Evolutionary conservation across 2,888 invertebrate genomes (phyloP).

Genomic region (Bembecia ichneumoniformis): DNA sequence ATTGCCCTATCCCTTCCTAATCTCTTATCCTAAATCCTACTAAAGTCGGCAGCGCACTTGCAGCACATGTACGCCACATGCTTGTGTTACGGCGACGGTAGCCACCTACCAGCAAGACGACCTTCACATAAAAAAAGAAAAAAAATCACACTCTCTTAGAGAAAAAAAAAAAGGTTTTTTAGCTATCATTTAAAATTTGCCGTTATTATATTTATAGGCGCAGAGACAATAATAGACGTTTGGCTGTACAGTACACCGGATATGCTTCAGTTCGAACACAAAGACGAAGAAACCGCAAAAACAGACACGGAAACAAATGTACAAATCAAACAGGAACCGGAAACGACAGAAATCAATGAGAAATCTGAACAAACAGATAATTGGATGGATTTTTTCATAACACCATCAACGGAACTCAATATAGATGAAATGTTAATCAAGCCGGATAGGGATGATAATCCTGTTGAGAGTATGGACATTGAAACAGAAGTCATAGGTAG

Average conservation of each 20-base stretch:
- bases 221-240: conserved; percentile 84
- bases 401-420: conserved; percentile 42
- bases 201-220: conserved; percentile 63
- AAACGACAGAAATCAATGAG: conserved; percentile 6
- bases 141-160: no score
- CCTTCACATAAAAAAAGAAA: no score
- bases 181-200: no score
- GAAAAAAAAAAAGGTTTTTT: no score
- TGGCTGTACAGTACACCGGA: conserved; percentile 73
- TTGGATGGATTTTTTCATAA: conserved; percentile 59
- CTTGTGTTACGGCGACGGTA: no score
- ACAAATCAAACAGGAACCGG: not conserved
- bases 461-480: not conserved
- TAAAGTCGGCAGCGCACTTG: no score
- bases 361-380: conserved; percentile 24
- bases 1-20: no score
- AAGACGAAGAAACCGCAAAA: conserved; percentile 21
- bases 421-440: conserved; percentile 61
- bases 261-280: conserved; percentile 49
- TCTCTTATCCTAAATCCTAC: no score
- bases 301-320: not conserved
- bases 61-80: no score
- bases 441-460: conserved; percentile 23
- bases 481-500: not conserved
- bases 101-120: no score